phyloP scores from a whole-genome alignment of 2,797 vertebrate species.

The Lepilemur septentrionalis region DNA sequence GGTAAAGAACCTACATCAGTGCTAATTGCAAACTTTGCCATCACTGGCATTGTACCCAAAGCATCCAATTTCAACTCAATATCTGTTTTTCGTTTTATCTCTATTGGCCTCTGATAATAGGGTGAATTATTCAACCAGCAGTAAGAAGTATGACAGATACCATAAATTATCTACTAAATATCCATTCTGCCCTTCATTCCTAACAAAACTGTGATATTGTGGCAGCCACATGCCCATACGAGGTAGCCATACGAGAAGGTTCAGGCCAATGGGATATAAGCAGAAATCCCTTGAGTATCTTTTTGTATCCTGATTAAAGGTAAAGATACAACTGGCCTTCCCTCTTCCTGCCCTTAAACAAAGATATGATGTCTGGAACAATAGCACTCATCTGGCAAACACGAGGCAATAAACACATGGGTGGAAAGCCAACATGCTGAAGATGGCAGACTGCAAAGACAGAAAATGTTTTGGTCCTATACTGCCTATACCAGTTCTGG shows the following conservation, averaged over 20 bases:
- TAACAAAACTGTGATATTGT: background rate
- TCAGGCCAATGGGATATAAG: background rate
- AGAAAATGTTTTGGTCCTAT: background rate
- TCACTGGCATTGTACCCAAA: background rate
- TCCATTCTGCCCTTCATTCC: background rate
- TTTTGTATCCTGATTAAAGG: background rate
- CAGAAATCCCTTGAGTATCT: background rate
- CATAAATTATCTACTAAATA: background rate
- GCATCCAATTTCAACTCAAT: background rate
- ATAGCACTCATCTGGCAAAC: background rate
- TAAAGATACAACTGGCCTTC: background rate
- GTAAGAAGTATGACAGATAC: conserved; percentile 9
- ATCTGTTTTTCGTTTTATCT: background rate
- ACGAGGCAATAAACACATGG: background rate
- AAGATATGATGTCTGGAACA: background rate
- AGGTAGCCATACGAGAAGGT: background rate
- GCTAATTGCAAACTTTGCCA: conserved; percentile 15
- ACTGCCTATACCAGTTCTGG: background rate
- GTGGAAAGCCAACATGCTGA: background rate
- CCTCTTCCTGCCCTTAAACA: background rate
- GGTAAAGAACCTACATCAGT: background rate
- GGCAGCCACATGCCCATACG: background rate
- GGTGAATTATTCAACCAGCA: background rate
- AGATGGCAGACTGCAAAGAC: background rate
- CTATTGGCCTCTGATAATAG: background rate